A percentile compares a stretch with the other conserved stretches of the same genome.
These are phyloP conservation scores for Cossypha polioptera DNA, from an alignment of 2,797 vertebrate genomes.

Conservation along the genomic window DNA sequence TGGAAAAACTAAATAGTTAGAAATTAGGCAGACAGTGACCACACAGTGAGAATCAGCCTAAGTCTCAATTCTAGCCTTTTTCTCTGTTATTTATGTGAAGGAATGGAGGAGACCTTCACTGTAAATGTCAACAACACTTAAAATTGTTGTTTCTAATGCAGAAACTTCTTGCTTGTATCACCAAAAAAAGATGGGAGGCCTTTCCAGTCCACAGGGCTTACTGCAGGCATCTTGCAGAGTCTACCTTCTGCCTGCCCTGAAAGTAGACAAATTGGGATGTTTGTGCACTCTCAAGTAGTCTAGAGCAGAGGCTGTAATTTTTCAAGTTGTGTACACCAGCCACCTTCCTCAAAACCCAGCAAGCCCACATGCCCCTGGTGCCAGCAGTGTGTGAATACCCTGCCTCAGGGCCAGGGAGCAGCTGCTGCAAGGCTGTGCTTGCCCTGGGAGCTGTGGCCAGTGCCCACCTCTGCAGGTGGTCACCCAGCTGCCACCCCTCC, in stretches of 20 bases:
- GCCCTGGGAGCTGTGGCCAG: neutral
- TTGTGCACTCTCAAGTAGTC: neutral
- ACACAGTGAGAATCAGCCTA: constrained; percentile 41
- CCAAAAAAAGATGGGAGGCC: neutral
- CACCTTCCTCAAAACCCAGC: neutral
- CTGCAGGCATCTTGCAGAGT: neutral
- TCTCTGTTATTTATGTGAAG: constrained; percentile 22
- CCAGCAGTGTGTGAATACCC: neutral
- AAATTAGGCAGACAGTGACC: constrained; percentile 32
- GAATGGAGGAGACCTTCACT: neutral
- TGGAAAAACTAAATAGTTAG: constrained; percentile 25
- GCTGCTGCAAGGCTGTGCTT: neutral
- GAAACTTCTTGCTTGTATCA: neutral
- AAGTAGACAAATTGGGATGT: neutral
- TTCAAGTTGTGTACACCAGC: neutral
- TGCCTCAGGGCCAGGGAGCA: neutral
- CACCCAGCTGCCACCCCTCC: neutral
- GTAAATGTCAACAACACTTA: constrained; percentile 37
- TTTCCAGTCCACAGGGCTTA: neutral
- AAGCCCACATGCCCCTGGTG: neutral
- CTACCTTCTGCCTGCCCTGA: neutral
- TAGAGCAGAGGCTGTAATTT: neutral
- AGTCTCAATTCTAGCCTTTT: neutral
- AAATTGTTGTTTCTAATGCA: neutral
- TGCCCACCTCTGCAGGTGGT: neutral